Conservation (phyloP, 2,888 invertebrate species). For the Amphipyra tragopoginis region DNA sequence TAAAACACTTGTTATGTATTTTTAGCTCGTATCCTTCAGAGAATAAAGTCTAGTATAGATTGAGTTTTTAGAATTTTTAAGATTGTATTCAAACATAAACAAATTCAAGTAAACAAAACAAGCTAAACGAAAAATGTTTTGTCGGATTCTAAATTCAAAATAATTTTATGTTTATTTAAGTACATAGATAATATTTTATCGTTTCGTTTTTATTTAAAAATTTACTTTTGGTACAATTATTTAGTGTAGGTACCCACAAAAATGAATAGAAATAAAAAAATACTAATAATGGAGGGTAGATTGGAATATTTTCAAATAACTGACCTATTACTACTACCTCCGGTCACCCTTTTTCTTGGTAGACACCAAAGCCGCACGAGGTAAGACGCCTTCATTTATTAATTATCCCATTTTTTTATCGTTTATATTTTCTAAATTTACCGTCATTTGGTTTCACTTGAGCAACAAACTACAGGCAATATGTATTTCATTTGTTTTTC, state of each 20-base stretch:
- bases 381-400: conserved; percentile 73
- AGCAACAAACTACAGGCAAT: conserved; percentile 30
- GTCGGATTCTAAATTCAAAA: conserved; percentile 34
- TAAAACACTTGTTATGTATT: background rate
- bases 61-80: background rate
- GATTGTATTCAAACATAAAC: conserved; percentile 23
- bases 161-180: background rate
- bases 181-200: conserved; percentile 3
- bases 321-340: conserved; percentile 64
- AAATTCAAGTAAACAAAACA: conserved; percentile 28
- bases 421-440: conserved; percentile 68
- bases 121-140: background rate
- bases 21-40: accelerated
- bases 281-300: conserved; percentile 64
- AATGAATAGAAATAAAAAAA: conserved; percentile 22
- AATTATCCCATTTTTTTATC: conserved; percentile 54
- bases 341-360: conserved; percentile 61
- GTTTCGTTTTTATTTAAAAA: background rate
- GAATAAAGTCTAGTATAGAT: conserved; percentile 5
- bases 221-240: conserved; percentile 3
- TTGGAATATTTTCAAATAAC: conserved; percentile 48
- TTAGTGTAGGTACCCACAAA: conserved; percentile 31
- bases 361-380: conserved; percentile 72
- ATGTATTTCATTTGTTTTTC: conserved; percentile 60
- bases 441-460: conserved; percentile 63